phyloP scores from a whole-genome alignment of 2,113 vertebrate species.

The Apeltes quadracus region DNA sequence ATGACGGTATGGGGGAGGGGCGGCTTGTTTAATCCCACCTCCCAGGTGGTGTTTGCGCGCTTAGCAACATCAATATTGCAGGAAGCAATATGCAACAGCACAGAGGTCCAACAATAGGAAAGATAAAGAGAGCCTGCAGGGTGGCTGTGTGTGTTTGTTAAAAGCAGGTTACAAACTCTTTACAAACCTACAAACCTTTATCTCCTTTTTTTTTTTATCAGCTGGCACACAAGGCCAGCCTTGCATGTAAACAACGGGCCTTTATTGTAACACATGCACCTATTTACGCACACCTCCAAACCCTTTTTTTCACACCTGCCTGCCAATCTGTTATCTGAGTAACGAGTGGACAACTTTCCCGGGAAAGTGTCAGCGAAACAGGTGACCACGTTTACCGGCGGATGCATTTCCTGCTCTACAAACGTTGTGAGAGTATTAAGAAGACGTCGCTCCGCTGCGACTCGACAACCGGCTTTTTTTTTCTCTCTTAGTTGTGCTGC shows the following conservation, averaged over 20 bases:
- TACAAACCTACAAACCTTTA: slow-evolving; percentile 34
- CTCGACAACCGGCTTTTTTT: slow-evolving; percentile 16
- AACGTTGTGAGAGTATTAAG: slow-evolving; percentile 24
- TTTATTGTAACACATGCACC: slow-evolving; percentile 23
- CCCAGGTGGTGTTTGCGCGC: slow-evolving; percentile 56
- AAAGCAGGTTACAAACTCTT: slow-evolving; percentile 24
- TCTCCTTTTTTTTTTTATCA: slow-evolving; percentile 42
- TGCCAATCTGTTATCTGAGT: slow-evolving; percentile 33
- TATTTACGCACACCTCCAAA: background rate
- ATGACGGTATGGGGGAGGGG: slow-evolving; percentile 22
- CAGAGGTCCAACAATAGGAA: slow-evolving; percentile 31
- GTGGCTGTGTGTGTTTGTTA: slow-evolving; percentile 17
- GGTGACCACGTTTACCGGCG: slow-evolving; percentile 4
- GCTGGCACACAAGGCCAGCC: slow-evolving; percentile 41
- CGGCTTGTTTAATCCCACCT: slow-evolving; percentile 32
- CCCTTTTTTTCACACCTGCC: slow-evolving; percentile 1
- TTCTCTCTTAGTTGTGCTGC: background rate
- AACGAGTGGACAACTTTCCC: slow-evolving; percentile 28
- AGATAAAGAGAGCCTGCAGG: slow-evolving; percentile 10
- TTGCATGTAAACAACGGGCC: slow-evolving; percentile 21
- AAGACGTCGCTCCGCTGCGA: slow-evolving; percentile 24
- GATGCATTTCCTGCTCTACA: slow-evolving; percentile 30
- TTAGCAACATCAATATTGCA: slow-evolving; percentile 52
- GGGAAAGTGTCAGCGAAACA: slow-evolving; percentile 14
- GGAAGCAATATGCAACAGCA: slow-evolving; percentile 17